Percentiles rank a stretch among this genome's conserved stretches.
These are phyloP conservation scores for Amblyornis subalaris DNA, from an alignment of 2,113 vertebrate species.

Conservation along the genomic window DNA sequence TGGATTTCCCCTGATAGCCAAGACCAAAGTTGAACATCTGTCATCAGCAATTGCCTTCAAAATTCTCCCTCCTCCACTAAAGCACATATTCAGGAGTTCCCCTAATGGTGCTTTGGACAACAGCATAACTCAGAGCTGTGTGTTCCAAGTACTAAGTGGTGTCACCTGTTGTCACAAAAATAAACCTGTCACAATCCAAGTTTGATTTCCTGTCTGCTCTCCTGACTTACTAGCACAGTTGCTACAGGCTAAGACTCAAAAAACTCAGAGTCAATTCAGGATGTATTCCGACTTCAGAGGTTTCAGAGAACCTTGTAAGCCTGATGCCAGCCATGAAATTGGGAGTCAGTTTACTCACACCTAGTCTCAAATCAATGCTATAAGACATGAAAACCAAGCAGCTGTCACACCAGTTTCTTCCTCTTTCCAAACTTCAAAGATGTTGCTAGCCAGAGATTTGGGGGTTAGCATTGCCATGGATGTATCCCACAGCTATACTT, in stretches of 20 bases:
- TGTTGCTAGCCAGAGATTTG: not conserved
- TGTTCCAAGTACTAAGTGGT: not conserved
- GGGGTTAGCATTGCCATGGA: not conserved
- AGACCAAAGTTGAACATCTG: not conserved
- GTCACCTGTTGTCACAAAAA: not conserved
- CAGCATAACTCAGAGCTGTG: not conserved
- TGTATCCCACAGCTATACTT: not conserved
- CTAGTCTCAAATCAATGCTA: not conserved
- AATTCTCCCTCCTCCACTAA: not conserved
- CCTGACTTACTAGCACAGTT: not conserved
- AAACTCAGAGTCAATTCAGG: not conserved
- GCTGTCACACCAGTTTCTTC: not conserved
- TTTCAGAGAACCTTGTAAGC: not conserved
- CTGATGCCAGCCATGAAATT: not conserved
- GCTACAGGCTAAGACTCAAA: not conserved
- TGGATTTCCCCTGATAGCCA: not conserved
- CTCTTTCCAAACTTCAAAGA: not conserved
- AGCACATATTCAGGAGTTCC: not conserved
- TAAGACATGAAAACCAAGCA: not conserved
- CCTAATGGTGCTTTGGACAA: not conserved
- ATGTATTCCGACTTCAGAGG: not conserved
- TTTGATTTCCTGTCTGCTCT: not conserved
- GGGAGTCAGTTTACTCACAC: not conserved
- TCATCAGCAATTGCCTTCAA: not conserved
- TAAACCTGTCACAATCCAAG: not conserved